phyloP scores from a whole-genome alignment of 2,797 vertebrate genomes.

The Ambastaia sidthimunki region DNA sequence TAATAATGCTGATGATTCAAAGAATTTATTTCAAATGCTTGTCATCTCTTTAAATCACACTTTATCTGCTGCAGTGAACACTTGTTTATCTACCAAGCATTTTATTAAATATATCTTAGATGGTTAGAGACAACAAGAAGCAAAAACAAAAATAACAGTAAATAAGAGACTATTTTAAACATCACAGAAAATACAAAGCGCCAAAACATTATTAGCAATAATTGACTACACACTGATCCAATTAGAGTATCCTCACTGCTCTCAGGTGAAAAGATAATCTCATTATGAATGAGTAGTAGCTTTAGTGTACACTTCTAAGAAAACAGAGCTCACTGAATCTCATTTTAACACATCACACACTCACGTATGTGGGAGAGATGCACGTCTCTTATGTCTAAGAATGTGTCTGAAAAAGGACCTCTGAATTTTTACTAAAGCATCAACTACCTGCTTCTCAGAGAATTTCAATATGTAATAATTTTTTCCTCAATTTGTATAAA shows the following conservation, averaged over 20 bases:
- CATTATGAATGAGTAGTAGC: background rate
- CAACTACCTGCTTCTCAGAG: too few relatives aligned
- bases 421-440: too few relatives aligned
- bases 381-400: too few relatives aligned
- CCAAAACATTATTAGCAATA: background rate
- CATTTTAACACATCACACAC: background rate
- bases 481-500: too few relatives aligned
- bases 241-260: constrained; percentile 5
- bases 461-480: too few relatives aligned
- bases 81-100: background rate
- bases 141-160: background rate
- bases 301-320: background rate
- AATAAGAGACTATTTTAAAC: background rate
- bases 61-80: background rate
- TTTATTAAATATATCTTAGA: background rate
- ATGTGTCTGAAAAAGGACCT: too few relatives aligned
- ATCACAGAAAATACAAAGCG: background rate
- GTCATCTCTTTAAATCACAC: background rate
- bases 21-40: constrained; percentile 59
- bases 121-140: background rate
- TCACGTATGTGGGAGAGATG: background rate
- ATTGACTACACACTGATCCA: constrained; percentile 20
- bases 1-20: constrained; percentile 44
- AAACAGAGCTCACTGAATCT: background rate
- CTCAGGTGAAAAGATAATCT: constrained; percentile 21